Evolutionary conservation across 2,797 vertebrate species (phyloP), one percentile per base, ranked within the genome.

Genomic region (Galaxias olidus): DNA sequence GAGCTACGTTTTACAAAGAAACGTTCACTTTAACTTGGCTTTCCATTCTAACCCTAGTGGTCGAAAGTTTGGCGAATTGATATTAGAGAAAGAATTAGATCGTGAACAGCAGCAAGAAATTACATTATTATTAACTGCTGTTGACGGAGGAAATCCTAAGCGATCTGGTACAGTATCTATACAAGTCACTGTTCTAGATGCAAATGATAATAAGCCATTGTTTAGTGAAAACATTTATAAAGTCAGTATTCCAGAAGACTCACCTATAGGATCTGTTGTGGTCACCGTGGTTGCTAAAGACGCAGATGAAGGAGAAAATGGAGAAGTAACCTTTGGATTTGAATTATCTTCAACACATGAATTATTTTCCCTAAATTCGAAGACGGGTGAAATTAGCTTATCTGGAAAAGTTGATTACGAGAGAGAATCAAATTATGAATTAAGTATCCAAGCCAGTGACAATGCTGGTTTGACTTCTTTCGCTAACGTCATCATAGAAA

Each of bases 401-500:
- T 49, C 15, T 15, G 71, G 71, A 0, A n/a, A 30, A 0, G 58
- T 77, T 14, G 74, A 77, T 58, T 77, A 45, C 46, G 75, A 92
- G 66, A 62, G 66, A 4, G 68, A 60, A n/a, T 74, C 59, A 4
- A 61, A 59, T 14, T 89, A 85, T 59, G 85, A 78, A 40, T 76
- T 90, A 51, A 69, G 47, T 19, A 53, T 92, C 18, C 84, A 89
- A 20, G 89, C 86, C 0, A 86, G 62, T 18, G 90, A 91, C 0
- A 83, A 87, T 0, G 88, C 88, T 0, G 87, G 90, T 0, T 61
- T 88, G 43, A 15, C 63, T 0, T 42, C 86, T 0, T 75, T 89
- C 11, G 85, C 86, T 48, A 56, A 88, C n/a, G 43, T 88, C 18
- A 47, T 84, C 0, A 0, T 92, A 8, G 79, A 90, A 9, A 74